phyloP scores from a whole-genome alignment of 2,113 vertebrate species.

The Ellobius talpinus region DNA sequence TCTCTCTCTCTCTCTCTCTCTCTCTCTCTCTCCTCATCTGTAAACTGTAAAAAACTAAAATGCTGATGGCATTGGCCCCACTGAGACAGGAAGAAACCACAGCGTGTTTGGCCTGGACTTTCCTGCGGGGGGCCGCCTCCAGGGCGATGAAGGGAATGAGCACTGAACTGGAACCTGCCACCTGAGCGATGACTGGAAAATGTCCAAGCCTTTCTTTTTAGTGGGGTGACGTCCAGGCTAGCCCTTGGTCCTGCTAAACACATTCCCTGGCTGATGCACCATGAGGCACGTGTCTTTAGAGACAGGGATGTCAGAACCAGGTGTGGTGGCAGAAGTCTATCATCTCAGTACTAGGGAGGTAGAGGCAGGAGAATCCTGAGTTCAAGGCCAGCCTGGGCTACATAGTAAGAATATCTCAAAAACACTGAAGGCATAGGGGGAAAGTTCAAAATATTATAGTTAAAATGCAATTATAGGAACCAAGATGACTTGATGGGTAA shows the following conservation, averaged over 20 bases:
- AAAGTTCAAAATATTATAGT: conserved; percentile 20
- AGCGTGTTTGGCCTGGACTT: fast-evolving
- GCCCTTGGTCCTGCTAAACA: background rate
- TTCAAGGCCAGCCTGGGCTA: background rate
- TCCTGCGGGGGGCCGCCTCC: fast-evolving
- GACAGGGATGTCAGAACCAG: background rate
- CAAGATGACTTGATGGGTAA: background rate
- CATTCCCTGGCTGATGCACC: background rate
- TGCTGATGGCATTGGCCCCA: background rate
- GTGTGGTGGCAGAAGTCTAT: background rate
- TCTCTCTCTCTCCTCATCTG: background rate
- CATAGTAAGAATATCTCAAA: background rate
- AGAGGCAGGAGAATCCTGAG: background rate
- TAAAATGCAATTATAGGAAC: background rate
- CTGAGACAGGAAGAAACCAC: background rate
- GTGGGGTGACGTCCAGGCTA: background rate
- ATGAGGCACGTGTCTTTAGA: background rate
- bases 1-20: background rate
- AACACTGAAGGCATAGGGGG: background rate
- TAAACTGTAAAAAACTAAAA: background rate
- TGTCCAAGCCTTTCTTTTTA: fast-evolving
- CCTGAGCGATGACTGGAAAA: background rate
- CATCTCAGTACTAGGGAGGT: background rate
- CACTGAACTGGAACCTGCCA: fast-evolving
- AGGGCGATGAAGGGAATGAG: fast-evolving